Base-by-base conservation (phyloP, 2,113 vertebrate genomes). In the Pelecanoides urinatrix region DNA sequence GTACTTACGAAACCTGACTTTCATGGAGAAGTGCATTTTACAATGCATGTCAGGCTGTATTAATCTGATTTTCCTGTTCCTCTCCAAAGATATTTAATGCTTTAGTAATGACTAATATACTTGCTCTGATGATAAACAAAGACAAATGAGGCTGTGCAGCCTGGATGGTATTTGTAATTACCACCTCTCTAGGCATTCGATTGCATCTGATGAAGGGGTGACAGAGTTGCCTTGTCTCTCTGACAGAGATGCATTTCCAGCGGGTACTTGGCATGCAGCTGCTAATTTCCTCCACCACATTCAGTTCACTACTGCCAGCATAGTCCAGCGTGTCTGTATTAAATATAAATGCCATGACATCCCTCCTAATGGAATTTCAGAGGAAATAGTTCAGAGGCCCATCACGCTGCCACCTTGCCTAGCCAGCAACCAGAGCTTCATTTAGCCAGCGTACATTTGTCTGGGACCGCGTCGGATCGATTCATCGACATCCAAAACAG, bases 121-220 rank as follows among this genome's bases (percentile, higher is more conserved):
- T 81, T 70, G 36, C 67, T 90, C 93, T 67, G 96, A 96, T 94
- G 95, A 97, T 96, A 98, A 98, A 98, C 97, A 97, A 96, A 97
- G 97, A 98, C 96, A 97, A 97, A 98, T 94, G 97, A 96, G 97
- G 7, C 96, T 68, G 96, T 96, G 92, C 90, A 95, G 95, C 89
- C 86, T 34, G 92, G 93, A 94, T 86, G 72, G 86, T 96, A 27
- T 96, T 88, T 94, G 97, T 92, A 98, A 97, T 98, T 95, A 96
- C 94, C 90, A 90, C 86, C 97, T 96, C 97, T 42, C 62, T 40
- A 65, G 97, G 92, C 93, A 86, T 90, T 93, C 97, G 95, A 71
- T 96, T 98, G 72, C 75, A 74, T 21, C 90, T 95, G 96, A 95
- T 68, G 94, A 92, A 88, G 94, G 91, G 97, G 90, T 66, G 89